Percentiles rank a stretch among this genome's conserved stretches.
Evolutionary conservation across 2,888 invertebrate species (phyloP).

Genomic region (Lissocephala sabroskyi): DNA sequence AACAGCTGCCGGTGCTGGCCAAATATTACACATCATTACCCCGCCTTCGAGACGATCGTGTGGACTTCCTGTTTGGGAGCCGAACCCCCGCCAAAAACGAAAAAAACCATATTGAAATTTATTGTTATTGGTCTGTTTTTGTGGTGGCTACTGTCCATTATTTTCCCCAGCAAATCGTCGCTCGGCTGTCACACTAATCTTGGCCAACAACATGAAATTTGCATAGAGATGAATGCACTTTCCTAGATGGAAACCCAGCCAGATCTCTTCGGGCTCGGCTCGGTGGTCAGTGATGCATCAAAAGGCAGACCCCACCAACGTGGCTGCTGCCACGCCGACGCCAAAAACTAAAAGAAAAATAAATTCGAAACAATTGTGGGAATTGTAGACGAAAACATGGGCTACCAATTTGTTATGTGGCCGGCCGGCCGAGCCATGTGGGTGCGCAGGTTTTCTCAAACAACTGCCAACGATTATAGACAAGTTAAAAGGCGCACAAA

Average conservation of each 20-base stretch:
- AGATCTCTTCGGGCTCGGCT: neutral
- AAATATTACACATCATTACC: conserved; percentile 54
- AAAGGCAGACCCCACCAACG: conserved; percentile 40
- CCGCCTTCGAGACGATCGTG: neutral
- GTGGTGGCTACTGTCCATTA: conserved; percentile 60
- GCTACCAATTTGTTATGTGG: conserved; percentile 4
- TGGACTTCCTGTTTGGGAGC: neutral
- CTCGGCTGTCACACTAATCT: conserved; percentile 64
- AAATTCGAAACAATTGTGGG: conserved; percentile 46
- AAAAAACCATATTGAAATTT: conserved; percentile 42
- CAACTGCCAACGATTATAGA: conserved; percentile 39
- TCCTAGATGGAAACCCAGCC: too few relatives aligned
- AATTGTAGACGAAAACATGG: conserved; percentile 39
- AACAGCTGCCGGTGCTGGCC: neutral
- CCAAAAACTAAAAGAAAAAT: conserved; percentile 19
- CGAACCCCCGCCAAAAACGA: neutral
- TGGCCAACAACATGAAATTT: conserved; percentile 42
- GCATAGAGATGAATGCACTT: conserved; percentile 34
- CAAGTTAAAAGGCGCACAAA: conserved; percentile 52
- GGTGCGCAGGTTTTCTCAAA: neutral
- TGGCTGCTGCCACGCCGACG: too few relatives aligned
- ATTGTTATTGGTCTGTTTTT: conserved; percentile 56
- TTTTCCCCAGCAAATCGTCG: conserved; percentile 65
- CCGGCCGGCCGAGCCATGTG: too few relatives aligned
- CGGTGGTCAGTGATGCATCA: conserved; percentile 51